Base-by-base conservation (phyloP, 2,888 invertebrate species). In the Tiphia femorata region DNA sequence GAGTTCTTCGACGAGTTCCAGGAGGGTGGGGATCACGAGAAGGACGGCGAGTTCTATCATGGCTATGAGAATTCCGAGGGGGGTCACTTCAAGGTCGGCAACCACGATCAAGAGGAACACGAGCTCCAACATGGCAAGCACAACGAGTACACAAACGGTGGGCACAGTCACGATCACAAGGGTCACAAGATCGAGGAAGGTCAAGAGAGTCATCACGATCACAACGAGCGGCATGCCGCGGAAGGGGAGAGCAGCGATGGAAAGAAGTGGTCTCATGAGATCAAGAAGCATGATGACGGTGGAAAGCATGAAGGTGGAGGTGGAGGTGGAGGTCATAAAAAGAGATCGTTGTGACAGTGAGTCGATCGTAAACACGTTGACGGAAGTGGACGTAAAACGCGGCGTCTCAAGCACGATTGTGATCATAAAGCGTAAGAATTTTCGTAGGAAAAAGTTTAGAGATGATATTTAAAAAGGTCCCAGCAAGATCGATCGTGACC, bases 1-100 rank as follows among this genome's bases (percentile, higher is more conserved):
- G 91, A 91, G 75, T 92, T 92, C 84, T 92, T 90, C 73, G 92
- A 92, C 74, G 92, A 92, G 77, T 89, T 89, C 54, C 88, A 91
- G 23, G 91, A 91, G 62, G 89, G 88, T 2, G 88, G 86, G 0
- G 90, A 89, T 20, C 86, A 87, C 40, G 90, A 90, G 68, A 90
- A 90, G 61, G 87, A 89, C 55, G 91, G 90, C 0, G 90, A 86
- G 0, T 88, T 84, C 75, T 85, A 87, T 62, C 82, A 86, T 17
- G 87, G 89, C 33, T 85, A 87, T 51, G 83, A 85, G 35, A 77
- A 77, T 52, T 77, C 85, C 59, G 86, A 87, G 87, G 90, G 90
- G 2, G 89, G 88, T 0, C 84, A 86, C 56, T 84, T 85, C 64
- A 88, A 89, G 76, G 86, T 86, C 17, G 86, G 86, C 1, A 85